These are phyloP conservation scores for Odontesthes bonariensis DNA, from an alignment of 2,113 vertebrate genomes.

Conservation along the genomic window DNA sequence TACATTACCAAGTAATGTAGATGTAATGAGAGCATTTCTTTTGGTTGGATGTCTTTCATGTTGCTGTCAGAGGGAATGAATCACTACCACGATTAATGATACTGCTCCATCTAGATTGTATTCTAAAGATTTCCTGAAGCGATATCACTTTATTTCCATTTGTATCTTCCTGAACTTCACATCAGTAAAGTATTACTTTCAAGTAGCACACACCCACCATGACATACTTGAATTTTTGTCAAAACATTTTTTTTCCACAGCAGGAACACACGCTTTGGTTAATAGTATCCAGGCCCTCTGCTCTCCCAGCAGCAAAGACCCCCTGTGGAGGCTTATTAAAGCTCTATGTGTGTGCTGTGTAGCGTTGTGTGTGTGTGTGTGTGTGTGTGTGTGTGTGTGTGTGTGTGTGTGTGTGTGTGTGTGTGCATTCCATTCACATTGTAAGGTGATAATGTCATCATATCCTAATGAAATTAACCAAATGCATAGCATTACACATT, in stretches of 20 bases:
- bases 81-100: too few relatives aligned
- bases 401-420: too few relatives aligned
- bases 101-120: too few relatives aligned
- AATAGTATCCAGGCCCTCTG: constrained; percentile 20
- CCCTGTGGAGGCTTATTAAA: constrained; percentile 24
- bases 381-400: neutral
- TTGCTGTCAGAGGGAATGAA: too few relatives aligned
- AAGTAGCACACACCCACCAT: neutral
- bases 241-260: constrained; percentile 3
- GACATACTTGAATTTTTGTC: neutral
- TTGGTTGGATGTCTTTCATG: too few relatives aligned
- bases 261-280: constrained; percentile 16
- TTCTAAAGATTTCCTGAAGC: too few relatives aligned
- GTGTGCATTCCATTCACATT: neutral
- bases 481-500: neutral
- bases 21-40: too few relatives aligned
- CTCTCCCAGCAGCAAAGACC: constrained; percentile 15
- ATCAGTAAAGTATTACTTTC: neutral
- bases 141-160: neutral
- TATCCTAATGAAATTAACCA: constrained; percentile 12
- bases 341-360: neutral
- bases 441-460: constrained; percentile 24
- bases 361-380: too few relatives aligned
- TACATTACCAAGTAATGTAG: too few relatives aligned
- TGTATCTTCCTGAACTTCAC: neutral